Percentiles rank a stretch among this genome's conserved stretches.
These are phyloP conservation scores for Corydoras sp. DNA, from an alignment of 2,113 vertebrate species.

Conservation along the genomic window DNA sequence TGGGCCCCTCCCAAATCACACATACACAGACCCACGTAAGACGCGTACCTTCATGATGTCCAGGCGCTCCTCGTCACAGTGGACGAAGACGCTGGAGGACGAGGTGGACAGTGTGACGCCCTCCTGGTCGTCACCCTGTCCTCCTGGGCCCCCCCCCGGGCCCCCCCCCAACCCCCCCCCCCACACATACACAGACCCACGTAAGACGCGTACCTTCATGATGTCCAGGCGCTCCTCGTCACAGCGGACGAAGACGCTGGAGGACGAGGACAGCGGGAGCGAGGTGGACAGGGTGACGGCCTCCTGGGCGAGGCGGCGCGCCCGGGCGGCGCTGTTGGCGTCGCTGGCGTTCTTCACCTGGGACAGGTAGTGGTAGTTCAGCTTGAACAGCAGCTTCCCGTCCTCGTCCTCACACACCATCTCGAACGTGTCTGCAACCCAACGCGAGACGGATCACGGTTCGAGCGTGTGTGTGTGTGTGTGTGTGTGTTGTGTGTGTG, in stretches of 20 bases:
- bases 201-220: conserved; percentile 79
- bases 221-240: conserved; percentile 96
- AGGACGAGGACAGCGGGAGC: conserved; percentile 90
- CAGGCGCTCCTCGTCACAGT: conserved; percentile 92
- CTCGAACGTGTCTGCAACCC: conserved; percentile 86
- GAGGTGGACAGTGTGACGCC: conserved; percentile 97
- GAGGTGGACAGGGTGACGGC: conserved; percentile 97
- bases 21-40: too few relatives aligned
- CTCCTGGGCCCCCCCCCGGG: too few relatives aligned
- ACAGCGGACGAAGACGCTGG: conserved; percentile 94
- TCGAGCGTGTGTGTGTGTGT: too few relatives aligned
- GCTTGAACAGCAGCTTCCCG: conserved; percentile 93
- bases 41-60: conserved; percentile 94
- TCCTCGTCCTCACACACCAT: conserved; percentile 98
- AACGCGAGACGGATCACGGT: too few relatives aligned
- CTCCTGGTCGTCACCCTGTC: conserved; percentile 93
- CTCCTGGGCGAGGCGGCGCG: conserved; percentile 92
- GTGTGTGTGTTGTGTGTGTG: too few relatives aligned
- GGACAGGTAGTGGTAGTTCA: conserved; percentile 99
- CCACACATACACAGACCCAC: too few relatives aligned
- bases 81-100: conserved; percentile 93
- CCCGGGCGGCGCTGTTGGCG: conserved; percentile 89
- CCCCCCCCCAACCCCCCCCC: too few relatives aligned
- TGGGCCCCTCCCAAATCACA: not conserved
- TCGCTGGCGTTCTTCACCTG: conserved; percentile 98